A percentile compares a stretch with the other conserved stretches of the same genome.
These are phyloP conservation scores for Donacobius atricapilla DNA, from an alignment of 2,113 vertebrate species.

Conservation along the genomic window DNA sequence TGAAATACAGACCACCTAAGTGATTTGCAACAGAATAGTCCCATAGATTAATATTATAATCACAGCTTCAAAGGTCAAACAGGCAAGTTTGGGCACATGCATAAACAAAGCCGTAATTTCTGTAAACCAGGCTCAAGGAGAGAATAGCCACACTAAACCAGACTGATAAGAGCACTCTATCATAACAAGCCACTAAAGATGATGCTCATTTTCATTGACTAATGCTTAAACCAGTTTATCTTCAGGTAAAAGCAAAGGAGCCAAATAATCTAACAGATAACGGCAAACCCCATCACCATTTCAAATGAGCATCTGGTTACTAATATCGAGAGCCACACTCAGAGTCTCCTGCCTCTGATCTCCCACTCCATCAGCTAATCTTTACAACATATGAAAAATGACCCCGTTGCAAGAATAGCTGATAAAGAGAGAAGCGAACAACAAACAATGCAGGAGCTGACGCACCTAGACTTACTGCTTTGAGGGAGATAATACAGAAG, in stretches of 20 bases:
- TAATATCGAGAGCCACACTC: background rate
- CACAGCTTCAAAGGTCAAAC: constrained; percentile 60
- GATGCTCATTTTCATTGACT: constrained; percentile 19
- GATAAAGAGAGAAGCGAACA: background rate
- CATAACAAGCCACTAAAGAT: constrained; percentile 23
- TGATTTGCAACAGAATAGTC: constrained; percentile 58
- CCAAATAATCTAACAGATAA: constrained; percentile 57
- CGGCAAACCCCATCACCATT: constrained; percentile 31
- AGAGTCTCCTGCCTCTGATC: constrained; percentile 25
- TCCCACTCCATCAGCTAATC: constrained; percentile 39
- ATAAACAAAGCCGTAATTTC: constrained; percentile 57
- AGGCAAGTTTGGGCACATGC: constrained; percentile 60
- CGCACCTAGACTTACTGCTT: background rate
- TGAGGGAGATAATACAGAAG: constrained; percentile 12
- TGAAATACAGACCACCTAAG: constrained; percentile 63
- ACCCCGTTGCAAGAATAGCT: background rate
- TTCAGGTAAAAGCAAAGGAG: constrained; percentile 42
- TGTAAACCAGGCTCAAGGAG: constrained; percentile 20
- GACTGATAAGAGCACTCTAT: constrained; percentile 28
- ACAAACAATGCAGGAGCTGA: constrained; percentile 21
- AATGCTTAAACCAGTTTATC: constrained; percentile 31
- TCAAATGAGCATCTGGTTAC: constrained; percentile 58
- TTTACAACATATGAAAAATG: constrained; percentile 51
- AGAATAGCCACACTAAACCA: constrained; percentile 24
- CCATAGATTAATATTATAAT: constrained; percentile 61